Conservation (phyloP, 2,888 invertebrate species). For the Liposcelis brunnea region DNA sequence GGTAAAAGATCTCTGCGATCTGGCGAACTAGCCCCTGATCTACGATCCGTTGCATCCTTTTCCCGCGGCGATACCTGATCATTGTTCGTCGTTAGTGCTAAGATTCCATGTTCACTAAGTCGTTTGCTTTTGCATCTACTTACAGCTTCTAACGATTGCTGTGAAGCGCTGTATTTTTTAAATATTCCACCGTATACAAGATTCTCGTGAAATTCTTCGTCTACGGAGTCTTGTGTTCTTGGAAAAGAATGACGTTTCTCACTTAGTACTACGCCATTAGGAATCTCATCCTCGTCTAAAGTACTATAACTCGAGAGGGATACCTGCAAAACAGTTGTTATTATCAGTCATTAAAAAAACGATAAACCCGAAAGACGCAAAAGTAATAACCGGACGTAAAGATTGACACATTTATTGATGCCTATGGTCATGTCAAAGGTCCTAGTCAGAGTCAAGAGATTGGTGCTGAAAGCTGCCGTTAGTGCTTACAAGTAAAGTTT, state of each 20-base stretch:
- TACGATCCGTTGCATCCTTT: constrained; percentile 11
- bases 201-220: constrained; percentile 64
- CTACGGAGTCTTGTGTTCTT: constrained; percentile 19
- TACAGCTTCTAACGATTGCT: too few relatives aligned
- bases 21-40: constrained; percentile 15
- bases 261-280: background rate
- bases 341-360: too few relatives aligned
- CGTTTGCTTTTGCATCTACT: too few relatives aligned
- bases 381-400: too few relatives aligned
- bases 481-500: too few relatives aligned
- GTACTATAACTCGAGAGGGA: constrained; percentile 3
- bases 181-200: constrained; percentile 58
- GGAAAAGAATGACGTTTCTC: background rate
- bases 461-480: too few relatives aligned
- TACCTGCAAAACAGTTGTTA: constrained; percentile 4
- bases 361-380: too few relatives aligned
- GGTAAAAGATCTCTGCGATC: constrained; percentile 34
- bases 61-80: constrained; percentile 16
- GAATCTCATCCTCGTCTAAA: constrained; percentile 2
- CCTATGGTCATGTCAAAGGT: too few relatives aligned
- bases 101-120: too few relatives aligned
- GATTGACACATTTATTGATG: too few relatives aligned
- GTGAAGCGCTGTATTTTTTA: constrained; percentile 20
- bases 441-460: too few relatives aligned
- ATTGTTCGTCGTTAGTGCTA: too few relatives aligned